Base-by-base conservation (phyloP, 2,113 vertebrate species). In the Thalassarche chlororhynchos region DNA sequence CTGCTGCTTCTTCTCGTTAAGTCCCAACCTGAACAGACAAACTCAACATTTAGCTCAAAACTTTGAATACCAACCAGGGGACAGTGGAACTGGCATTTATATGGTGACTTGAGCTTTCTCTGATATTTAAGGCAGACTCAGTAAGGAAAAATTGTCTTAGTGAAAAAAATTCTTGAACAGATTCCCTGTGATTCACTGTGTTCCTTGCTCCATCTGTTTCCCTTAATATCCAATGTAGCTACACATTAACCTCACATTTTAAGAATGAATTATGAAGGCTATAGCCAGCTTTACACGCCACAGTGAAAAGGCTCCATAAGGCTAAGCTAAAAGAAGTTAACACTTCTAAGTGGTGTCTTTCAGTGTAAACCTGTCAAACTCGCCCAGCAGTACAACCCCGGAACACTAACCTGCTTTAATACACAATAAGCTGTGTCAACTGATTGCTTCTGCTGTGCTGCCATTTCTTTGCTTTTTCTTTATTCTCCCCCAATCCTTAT, bases 131-230 rank as follows among this genome's bases (percentile, higher is more conserved):
- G 76, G 31, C 75, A 96, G 66, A 84, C 29, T 88, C 64, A 60
- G 26, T 47, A 80, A 77, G n/a, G 51, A 88, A 93, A 91, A 96
- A 94, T 54, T 54, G 17, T 95, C 57, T 90, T 72, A 55, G 40
- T 46, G 77, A 89, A 78, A 97, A 94, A 94, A 95, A 95, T 60
- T 91, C 78, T 90, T 94, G 81, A 96, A 93, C 97, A 94, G 91
- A 96, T 96, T 96, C 87, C 54, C 75, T 58, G 42, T 95, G 94
- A 97, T 91, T 96, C 96, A 97, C 93, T 55, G 54, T 93, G 97
- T 97, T 97, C 94, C 68, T 88, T 78, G 84, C 57, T 96, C 95
- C 97, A 97, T 97, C 96, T 97, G 97, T 93, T 96, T 90, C 85
- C 40, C 64, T 95, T 94, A 87, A 83, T 95, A 94, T 40, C 78